Evolutionary conservation across 1,140 invertebrate species (phyloP).

Genomic region (Geopemphigus sp.): DNA sequence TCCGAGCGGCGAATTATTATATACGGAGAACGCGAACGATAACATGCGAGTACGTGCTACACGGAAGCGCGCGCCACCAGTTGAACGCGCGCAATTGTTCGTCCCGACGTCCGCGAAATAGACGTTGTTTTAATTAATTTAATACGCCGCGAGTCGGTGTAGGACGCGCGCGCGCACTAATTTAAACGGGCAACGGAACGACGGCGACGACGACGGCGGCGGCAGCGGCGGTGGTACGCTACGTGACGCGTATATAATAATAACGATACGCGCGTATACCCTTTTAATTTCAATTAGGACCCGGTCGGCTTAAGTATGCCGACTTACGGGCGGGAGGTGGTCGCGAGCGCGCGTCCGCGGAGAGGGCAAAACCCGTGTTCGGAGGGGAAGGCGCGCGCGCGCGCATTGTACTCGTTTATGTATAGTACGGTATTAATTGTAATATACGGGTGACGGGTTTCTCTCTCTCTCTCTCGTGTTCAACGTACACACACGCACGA

Average conservation of each 20-base stretch:
- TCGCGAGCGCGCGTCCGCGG: background rate
- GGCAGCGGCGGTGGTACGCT: no score
- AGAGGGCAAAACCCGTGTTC: conserved; percentile 3
- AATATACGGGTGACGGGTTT: conserved; percentile 43
- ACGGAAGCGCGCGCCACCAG: no score
- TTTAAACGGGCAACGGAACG: conserved; percentile 35
- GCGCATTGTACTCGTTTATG: conserved; percentile 31
- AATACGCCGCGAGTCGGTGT: conserved; percentile 27
- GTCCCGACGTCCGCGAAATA: conserved; percentile 31
- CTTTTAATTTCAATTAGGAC: conserved; percentile 42
- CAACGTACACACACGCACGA: no score
- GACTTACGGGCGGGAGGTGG: conserved; percentile 8
- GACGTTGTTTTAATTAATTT: conserved; percentile 43
- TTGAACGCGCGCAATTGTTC: conserved; percentile 2
- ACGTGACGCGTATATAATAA: background rate
- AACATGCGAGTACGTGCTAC: no score
- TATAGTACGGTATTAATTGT: conserved; percentile 42
- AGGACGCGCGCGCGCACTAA: conserved; percentile 9
- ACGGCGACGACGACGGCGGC: background rate
- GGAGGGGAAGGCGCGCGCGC: conserved; percentile 41
- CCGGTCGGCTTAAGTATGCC: conserved; percentile 16
- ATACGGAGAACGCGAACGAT: no score
- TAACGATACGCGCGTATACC: background rate
- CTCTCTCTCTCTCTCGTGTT: no score
- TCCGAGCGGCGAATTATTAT: no score